Conservation (phyloP, 2,113 vertebrate genomes). For the Panthera uncia region DNA sequence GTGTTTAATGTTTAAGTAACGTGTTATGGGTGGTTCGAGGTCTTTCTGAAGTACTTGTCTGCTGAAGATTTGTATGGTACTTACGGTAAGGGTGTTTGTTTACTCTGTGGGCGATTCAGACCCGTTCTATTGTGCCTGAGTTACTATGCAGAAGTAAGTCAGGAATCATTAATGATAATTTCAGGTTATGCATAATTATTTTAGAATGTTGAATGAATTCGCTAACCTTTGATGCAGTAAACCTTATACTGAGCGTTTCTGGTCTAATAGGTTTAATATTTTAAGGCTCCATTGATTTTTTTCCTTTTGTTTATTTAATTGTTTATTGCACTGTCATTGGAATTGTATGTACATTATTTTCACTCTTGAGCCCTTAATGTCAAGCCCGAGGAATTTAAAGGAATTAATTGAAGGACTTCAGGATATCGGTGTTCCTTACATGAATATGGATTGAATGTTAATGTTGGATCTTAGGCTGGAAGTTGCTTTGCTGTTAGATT, state of each 20-base stretch:
- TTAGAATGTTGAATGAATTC: constrained; percentile 31
- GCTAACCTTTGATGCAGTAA: background rate
- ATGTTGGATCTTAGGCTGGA: background rate
- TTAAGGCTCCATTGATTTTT: background rate
- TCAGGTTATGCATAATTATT: background rate
- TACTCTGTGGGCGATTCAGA: background rate
- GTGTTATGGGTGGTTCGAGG: background rate
- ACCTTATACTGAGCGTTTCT: background rate
- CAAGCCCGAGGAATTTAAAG: background rate
- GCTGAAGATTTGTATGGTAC: background rate
- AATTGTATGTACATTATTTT: background rate
- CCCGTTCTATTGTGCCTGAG: background rate
- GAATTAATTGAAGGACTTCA: constrained; percentile 4
- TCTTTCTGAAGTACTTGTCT: background rate
- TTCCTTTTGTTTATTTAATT: background rate
- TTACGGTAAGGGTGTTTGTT: background rate
- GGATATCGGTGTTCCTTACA: background rate
- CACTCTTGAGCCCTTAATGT: constrained; percentile 13
- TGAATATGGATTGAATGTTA: constrained; percentile 9
- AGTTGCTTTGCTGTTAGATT: constrained; percentile 19
- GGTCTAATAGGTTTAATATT: background rate
- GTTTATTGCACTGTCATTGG: background rate
- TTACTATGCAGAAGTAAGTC: background rate
- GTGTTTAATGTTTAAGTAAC: constrained; percentile 13
- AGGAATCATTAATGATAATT: background rate